Evolutionary conservation across 1,140 invertebrate genomes (phyloP).

Genomic region (Bombus breviceps): DNA sequence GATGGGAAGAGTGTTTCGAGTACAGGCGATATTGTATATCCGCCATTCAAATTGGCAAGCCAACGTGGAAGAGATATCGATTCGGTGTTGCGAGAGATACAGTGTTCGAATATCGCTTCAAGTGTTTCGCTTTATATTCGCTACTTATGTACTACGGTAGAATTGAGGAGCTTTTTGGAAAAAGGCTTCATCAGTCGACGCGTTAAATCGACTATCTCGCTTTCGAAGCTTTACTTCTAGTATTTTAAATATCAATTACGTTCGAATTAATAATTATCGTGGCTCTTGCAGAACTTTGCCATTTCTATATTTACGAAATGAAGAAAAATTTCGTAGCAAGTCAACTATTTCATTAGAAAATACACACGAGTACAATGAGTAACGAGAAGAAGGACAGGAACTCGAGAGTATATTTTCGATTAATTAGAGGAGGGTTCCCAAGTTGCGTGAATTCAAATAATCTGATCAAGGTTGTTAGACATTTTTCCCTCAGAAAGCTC

Average conservation of each 20-base stretch:
- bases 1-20: not conserved
- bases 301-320: not conserved
- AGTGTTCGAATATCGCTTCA: too few species aligned
- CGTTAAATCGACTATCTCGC: not conserved
- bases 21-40: conserved; percentile 20
- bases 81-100: not conserved
- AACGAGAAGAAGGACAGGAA: not conserved
- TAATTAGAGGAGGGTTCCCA: not conserved
- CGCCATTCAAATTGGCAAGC: conserved; percentile 33
- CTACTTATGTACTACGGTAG: not conserved
- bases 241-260: not conserved
- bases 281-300: not conserved
- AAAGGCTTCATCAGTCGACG: not conserved
- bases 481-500: not conserved
- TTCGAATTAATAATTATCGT: not conserved
- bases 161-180: not conserved
- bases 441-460: not conserved
- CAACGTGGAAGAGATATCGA: conserved; percentile 3
- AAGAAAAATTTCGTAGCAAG: too few species aligned
- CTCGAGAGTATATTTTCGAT: not conserved
- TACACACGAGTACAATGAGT: too few species aligned
- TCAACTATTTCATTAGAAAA: too few species aligned
- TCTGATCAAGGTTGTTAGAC: not conserved
- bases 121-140: not conserved
- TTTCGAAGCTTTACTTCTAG: not conserved